These are phyloP conservation scores for Dipodomys spectabilis DNA, from an alignment of 2,113 vertebrate genomes.

Conservation along the genomic window DNA sequence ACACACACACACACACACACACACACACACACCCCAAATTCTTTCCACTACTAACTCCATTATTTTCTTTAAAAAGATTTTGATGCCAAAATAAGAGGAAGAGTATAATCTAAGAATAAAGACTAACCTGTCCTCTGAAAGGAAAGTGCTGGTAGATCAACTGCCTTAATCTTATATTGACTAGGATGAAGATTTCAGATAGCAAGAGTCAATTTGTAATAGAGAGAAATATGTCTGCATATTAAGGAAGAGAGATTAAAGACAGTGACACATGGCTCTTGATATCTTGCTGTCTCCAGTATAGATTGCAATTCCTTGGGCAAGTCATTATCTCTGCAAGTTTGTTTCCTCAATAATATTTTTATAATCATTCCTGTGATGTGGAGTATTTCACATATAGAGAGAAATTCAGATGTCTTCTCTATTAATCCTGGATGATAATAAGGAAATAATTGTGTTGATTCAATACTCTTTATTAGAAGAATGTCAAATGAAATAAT, in stretches of 20 bases:
- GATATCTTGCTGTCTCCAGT: not conserved
- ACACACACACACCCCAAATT: no score
- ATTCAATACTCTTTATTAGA: not conserved
- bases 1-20: no score
- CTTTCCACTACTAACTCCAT: not conserved
- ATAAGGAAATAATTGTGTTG: conserved; percentile 10
- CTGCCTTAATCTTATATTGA: not conserved
- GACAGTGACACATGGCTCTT: not conserved
- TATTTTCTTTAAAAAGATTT: conserved; percentile 31
- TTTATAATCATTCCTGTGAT: not conserved
- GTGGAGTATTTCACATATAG: not conserved
- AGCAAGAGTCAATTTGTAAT: not conserved
- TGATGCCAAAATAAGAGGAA: not conserved
- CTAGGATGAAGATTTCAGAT: not conserved
- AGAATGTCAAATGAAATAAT: not conserved
- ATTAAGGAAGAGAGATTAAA: not conserved
- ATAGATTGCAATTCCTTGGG: not conserved
- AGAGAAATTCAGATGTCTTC: not conserved
- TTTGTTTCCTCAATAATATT: not conserved
- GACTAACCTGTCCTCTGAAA: not conserved
- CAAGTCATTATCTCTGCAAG: not conserved
- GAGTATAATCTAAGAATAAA: not conserved
- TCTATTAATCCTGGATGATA: not conserved
- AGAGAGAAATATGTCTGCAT: not conserved
- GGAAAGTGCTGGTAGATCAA: not conserved